phyloP scores from a whole-genome alignment of 2,888 invertebrate species.

The Homarus gammarus region DNA sequence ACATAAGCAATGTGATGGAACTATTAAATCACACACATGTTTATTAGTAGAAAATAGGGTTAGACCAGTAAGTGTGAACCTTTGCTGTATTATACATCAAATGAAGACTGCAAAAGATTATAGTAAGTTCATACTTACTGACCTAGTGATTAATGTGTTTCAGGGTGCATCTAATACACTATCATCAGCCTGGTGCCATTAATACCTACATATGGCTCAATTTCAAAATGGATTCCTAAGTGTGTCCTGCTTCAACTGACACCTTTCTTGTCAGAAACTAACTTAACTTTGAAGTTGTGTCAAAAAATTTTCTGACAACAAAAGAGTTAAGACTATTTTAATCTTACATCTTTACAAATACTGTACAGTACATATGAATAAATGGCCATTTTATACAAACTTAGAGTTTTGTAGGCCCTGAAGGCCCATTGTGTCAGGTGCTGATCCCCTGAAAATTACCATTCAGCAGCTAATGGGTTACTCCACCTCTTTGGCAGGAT shows the following conservation, averaged over 20 bases:
- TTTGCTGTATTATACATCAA: neutral
- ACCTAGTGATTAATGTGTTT: constrained; percentile 49
- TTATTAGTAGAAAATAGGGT: neutral
- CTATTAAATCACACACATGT: neutral
- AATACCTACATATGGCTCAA: constrained; percentile 20
- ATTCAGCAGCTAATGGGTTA: too few relatives aligned
- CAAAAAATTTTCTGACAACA: neutral
- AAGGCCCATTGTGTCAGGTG: too few relatives aligned
- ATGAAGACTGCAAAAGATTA: neutral
- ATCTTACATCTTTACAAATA: neutral
- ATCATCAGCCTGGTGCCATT: constrained; percentile 23
- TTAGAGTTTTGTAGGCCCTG: too few relatives aligned
- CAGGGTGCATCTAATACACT: constrained; percentile 58
- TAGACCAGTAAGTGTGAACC: constrained; percentile 1
- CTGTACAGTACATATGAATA: constrained; percentile 7
- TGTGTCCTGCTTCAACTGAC: neutral
- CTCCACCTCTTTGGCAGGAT: too few relatives aligned
- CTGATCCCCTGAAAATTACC: too few relatives aligned
- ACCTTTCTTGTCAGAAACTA: neutral
- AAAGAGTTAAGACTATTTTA: neutral
- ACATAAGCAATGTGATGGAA: neutral
- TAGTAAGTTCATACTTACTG: constrained; percentile 25
- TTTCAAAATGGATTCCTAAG: neutral
- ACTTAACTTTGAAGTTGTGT: constrained; percentile 3
- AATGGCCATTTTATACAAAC: neutral